These are phyloP conservation scores for Orchestia grillus DNA, from an alignment of 1,140 invertebrate genomes.

Conservation along the genomic window DNA sequence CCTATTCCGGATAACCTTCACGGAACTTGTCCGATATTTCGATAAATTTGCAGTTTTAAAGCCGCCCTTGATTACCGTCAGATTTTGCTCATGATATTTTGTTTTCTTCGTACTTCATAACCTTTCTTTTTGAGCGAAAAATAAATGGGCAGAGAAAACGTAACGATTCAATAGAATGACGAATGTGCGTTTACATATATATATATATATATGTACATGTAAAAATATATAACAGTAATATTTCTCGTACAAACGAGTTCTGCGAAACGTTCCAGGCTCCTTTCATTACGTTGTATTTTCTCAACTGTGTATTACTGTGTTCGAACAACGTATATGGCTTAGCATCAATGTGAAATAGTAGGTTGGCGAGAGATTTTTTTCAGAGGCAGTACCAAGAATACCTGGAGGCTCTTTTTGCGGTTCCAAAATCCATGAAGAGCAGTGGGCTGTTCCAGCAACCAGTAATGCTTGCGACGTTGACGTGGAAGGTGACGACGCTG, in stretches of 20 bases:
- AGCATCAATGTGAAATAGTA: background rate
- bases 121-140: no score
- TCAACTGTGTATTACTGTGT: background rate
- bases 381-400: background rate
- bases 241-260: background rate
- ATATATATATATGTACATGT: no score
- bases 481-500: no score
- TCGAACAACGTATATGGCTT: background rate
- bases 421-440: background rate
- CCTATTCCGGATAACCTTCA: no score
- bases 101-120: no score
- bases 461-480: background rate
- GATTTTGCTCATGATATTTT: no score
- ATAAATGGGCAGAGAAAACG: no score
- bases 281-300: background rate
- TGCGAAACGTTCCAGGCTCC: background rate
- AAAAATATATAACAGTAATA: background rate
- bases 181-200: no score
- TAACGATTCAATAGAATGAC: no score
- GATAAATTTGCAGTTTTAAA: no score
- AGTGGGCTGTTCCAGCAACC: background rate
- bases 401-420: background rate
- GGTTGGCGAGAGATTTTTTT: background rate
- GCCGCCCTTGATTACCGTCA: no score
- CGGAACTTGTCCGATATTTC: no score